Evolutionary conservation across 1,140 invertebrate genomes (phyloP).

Genomic region (Teleopsis dalmanni): DNA sequence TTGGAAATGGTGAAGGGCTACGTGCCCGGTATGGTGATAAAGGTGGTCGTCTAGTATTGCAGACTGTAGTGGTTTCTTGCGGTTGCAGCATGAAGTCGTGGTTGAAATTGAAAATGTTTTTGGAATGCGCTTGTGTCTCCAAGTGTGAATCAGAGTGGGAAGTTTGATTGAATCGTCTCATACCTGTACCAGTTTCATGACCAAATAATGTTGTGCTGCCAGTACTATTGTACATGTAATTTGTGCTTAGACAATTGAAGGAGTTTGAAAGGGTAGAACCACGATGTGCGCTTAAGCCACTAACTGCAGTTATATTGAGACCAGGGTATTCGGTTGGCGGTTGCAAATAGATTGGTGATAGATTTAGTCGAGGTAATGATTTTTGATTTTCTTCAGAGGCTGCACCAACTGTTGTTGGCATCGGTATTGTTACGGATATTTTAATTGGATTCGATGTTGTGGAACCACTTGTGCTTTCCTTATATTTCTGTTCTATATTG

Average conservation of each 20-base stretch:
- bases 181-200: neutral
- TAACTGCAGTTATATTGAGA: neutral
- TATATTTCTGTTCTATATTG: too few relatives aligned
- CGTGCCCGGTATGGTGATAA: slow-evolving; percentile 33
- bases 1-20: slow-evolving; percentile 35
- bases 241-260: slow-evolving; percentile 28
- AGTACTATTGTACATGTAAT: neutral
- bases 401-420: neutral
- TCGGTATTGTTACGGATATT: slow-evolving; percentile 21
- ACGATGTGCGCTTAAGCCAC: slow-evolving; percentile 17
- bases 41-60: slow-evolving; percentile 29
- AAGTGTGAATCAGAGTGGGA: slow-evolving; percentile 37
- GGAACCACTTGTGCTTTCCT: slow-evolving; percentile 10
- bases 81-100: slow-evolving; percentile 32
- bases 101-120: slow-evolving; percentile 40
- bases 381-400: slow-evolving; percentile 17
- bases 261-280: slow-evolving; percentile 28
- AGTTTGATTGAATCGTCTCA: slow-evolving; percentile 20
- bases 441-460: slow-evolving; percentile 20
- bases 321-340: slow-evolving; percentile 24
- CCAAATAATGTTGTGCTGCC: too few relatives aligned
- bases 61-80: slow-evolving; percentile 12
- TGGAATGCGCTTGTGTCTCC: slow-evolving; percentile 24
- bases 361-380: slow-evolving; percentile 23
- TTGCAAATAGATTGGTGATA: slow-evolving; percentile 36